Base-by-base conservation (phyloP, 2,113 vertebrate genomes). In the Boleophthalmus pectinirostris region DNA sequence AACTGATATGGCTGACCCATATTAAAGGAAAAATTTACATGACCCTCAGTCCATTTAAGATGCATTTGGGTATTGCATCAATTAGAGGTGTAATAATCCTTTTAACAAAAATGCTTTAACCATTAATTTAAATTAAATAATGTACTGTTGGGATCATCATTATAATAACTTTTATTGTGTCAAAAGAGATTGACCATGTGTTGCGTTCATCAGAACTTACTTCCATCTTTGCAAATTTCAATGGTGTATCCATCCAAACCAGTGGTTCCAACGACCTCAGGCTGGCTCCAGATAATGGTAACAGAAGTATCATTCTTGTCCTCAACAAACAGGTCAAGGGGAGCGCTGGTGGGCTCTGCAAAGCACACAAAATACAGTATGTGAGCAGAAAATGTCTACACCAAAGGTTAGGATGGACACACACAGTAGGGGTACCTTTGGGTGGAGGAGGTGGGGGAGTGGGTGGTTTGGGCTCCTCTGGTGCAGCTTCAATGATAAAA, bases 261-360 rank as follows among this genome's bases (percentile, higher is more conserved):
- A 0, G 86, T 63, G 5, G 2, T 29, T 46, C 96, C 96, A 0
- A 88, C 84, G n/a, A 61, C 89, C 83, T 95, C 95, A 0, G 96
- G 96, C 64, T 94, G 92, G 82, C 94, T 97, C 97, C 97, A 99
- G 57, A 94, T 95, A 88, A 99, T 90, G 0, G 94, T 93, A 66
- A 98, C 88, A 0, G 96, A 95, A 54, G 90, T 95, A 61, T 94
- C 93, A 0, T 89, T 96, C 90, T 98, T 95, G 49, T 96, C 95
- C 78, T 98, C 96, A 73, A 98, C 68, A 0, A 93, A 78, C 87
- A 99, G 85, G 49, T 92, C 90, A 82, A 94, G 21, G 0, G 97
- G 97, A 20, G 85, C 89, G 1, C 95, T 95, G 68, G 96, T 96
- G 0, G 94, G 92, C 72, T 95, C 97, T 99, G 85, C 1, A 68